These are phyloP conservation scores for Drosophila gunungcola DNA, from an alignment of 1,140 invertebrate genomes.

Conservation along the genomic window DNA sequence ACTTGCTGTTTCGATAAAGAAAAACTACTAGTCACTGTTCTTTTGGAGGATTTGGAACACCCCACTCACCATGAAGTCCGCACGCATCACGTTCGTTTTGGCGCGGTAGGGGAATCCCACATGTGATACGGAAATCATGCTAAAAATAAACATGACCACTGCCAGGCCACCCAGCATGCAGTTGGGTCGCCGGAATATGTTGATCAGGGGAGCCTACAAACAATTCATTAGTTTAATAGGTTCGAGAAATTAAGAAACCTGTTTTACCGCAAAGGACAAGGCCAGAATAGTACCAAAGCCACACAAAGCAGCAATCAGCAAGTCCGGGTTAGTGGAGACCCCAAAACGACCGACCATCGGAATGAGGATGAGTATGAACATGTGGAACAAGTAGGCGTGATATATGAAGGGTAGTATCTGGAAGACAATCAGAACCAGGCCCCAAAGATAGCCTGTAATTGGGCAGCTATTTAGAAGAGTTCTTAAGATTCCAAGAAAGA, in stretches of 20 bases:
- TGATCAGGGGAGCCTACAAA: constrained; percentile 61
- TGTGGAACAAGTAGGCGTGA: constrained; percentile 87
- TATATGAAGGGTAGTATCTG: constrained; percentile 85
- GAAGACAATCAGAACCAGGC: constrained; percentile 85
- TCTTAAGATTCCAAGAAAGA: not conserved
- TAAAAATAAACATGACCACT: constrained; percentile 82
- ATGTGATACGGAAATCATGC: constrained; percentile 87
- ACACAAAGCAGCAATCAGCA: constrained; percentile 85
- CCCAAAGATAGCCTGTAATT: constrained; percentile 86
- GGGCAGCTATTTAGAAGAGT: too few species aligned
- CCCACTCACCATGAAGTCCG: constrained; percentile 87
- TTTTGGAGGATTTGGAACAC: rapidly evolving
- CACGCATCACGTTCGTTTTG: constrained; percentile 88
- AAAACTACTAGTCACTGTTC: not conserved
- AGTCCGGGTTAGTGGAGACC: constrained; percentile 86
- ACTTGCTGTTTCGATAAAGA: constrained; percentile 85
- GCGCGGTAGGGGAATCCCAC: constrained; percentile 91
- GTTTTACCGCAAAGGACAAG: constrained; percentile 68
- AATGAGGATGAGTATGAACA: constrained; percentile 88
- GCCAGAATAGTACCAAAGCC: constrained; percentile 80
- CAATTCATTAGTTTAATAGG: too few species aligned
- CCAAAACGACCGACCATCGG: constrained; percentile 89
- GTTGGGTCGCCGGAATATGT: constrained; percentile 64
- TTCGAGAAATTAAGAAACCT: too few species aligned
- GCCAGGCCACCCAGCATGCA: constrained; percentile 85